These are phyloP conservation scores for Ceraclea dissimilis DNA, from an alignment of 2,888 invertebrate genomes.

Conservation along the genomic window DNA sequence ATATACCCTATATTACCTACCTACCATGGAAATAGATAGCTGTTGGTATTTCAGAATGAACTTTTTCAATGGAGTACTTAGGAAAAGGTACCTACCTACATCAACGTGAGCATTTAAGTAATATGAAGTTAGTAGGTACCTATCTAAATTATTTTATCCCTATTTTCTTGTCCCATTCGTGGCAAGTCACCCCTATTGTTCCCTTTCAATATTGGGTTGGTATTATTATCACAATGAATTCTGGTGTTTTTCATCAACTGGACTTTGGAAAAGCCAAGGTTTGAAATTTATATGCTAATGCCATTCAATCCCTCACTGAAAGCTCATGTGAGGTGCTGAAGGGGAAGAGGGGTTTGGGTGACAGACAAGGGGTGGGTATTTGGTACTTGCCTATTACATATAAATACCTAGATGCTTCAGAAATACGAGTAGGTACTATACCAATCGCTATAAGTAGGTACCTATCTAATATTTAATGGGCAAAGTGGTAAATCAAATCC, in stretches of 20 bases:
- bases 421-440: too few species aligned
- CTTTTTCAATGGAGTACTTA: neutral
- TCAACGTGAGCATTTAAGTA: too few species aligned
- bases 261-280: neutral
- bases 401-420: too few species aligned
- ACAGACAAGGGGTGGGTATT: neutral
- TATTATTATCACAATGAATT: neutral
- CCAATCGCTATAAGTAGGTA: too few species aligned
- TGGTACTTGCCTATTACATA: too few species aligned
- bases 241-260: constrained; percentile 6
- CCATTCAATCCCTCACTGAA: constrained; percentile 5
- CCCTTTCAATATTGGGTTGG: too few species aligned
- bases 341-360: neutral
- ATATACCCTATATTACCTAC: too few species aligned
- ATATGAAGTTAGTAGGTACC: neutral
- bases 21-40: too few species aligned
- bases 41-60: too few species aligned
- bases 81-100: neutral
- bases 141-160: neutral
- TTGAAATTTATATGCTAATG: constrained; percentile 10
- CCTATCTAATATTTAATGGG: too few species aligned
- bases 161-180: neutral
- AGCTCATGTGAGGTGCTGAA: constrained; percentile 4
- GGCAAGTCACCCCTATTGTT: neutral
- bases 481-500: too few species aligned